Base-by-base conservation (phyloP, 2,113 vertebrate species). In the Phrynosoma platyrhinos region DNA sequence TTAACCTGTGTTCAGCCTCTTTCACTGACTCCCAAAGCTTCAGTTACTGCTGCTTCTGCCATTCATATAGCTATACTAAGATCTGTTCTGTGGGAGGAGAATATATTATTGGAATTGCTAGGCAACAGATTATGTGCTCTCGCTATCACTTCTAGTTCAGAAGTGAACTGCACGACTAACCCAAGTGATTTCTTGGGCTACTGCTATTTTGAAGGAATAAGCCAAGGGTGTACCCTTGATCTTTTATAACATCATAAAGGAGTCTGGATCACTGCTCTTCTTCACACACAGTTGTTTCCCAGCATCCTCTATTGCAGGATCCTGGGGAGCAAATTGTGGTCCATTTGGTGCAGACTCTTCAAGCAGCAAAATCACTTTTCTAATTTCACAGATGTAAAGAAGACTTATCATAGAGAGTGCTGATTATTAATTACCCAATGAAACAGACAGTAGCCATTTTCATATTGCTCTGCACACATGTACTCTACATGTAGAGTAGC, bases 71-170 rank as follows among this genome's bases (percentile, higher is more conserved):
- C 68, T 72, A 53, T 72, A 68, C 47, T 72, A 55, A 83, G 13
- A 66, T 66, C 58, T 82, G 58, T 42, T 42, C 32, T 42, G 36
- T 82, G 80, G 80, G 80, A 42, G 36, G 36, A 71, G 47, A 83
- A 53, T 72, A 30, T 53, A 72, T 84, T 84, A 72, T 84, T n/a
- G n/a, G 52, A 55, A 74, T 32, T 84, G 47, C 66, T 84, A 84
- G 52, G 82, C 68, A 74, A 84, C 69, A 55, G 69, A 71, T 74
- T 55, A 32, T 12, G 47, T 84, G 47, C 69, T 72, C 7, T n/a
- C 69, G 53, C 21, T 84, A 47, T 27, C 52, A 23, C n/a, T 84
- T 72, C 47, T 55, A 55, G 16, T 27, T 82, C 36, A 66, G 80
- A 66, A 82, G 58, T 40, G 42, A 40, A 83, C 82, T 40, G 52